A percentile compares a stretch with the other conserved stretches of the same genome.
Conservation (phyloP, 2,797 vertebrate species). For the Hydrolagus colliei region DNA sequence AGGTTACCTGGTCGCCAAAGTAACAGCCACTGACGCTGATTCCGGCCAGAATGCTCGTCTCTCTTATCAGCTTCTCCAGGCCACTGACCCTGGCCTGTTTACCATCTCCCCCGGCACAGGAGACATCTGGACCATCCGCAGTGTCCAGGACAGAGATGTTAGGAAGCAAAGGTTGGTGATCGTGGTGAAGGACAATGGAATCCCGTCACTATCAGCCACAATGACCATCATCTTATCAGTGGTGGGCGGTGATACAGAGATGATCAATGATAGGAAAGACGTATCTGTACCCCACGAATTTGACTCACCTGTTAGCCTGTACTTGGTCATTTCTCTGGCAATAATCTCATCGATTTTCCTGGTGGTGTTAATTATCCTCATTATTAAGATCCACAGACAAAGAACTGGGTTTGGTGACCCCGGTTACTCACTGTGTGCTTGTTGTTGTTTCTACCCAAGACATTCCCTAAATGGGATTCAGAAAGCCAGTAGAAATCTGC, state of each 20-base stretch:
- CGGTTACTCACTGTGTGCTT: neutral
- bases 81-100: slow-evolving; percentile 43
- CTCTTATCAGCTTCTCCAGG: slow-evolving; percentile 45
- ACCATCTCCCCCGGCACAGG: slow-evolving; percentile 47
- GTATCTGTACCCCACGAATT: neutral
- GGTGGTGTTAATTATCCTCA: neutral
- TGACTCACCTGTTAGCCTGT: neutral
- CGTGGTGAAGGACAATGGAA: slow-evolving; percentile 44
- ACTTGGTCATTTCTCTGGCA: neutral
- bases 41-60: slow-evolving; percentile 51
- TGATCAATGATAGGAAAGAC: neutral
- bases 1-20: slow-evolving; percentile 49
- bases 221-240: neutral
- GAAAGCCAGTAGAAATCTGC: slow-evolving; percentile 41
- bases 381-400: neutral
- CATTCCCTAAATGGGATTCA: neutral
- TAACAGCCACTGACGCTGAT: slow-evolving; percentile 50
- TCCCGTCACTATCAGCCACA: slow-evolving; percentile 36
- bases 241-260: neutral
- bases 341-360: neutral
- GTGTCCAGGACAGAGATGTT: slow-evolving; percentile 45
- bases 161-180: slow-evolving; percentile 41
- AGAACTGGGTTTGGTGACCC: neutral
- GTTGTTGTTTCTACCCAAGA: neutral
- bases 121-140: slow-evolving; percentile 45